Conservation (phyloP, 2,113 vertebrate genomes). For the Thamnophis sirtalis region DNA sequence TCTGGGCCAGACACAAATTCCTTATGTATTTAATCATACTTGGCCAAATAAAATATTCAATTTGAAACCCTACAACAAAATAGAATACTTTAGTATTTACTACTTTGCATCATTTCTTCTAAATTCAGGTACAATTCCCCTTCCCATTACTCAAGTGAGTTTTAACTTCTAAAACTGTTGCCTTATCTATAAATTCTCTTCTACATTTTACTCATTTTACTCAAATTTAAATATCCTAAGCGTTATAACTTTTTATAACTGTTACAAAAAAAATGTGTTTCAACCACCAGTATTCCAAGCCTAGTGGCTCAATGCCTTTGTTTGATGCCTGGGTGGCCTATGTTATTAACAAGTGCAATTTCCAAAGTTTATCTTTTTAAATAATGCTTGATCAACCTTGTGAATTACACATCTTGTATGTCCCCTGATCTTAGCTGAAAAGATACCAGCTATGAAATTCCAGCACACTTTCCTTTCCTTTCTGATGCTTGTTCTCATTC, state of each 20-base stretch:
- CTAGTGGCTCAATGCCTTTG: not conserved
- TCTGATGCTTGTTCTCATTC: not conserved
- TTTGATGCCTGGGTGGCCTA: rapidly evolving
- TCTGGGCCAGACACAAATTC: not conserved
- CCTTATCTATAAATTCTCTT: not conserved
- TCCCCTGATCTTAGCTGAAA: no score
- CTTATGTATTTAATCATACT: not conserved
- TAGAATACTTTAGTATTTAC: not conserved
- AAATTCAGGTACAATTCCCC: not conserved
- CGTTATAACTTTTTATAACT: not conserved
- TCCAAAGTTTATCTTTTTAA: rapidly evolving
- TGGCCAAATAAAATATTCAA: not conserved
- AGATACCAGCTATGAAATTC: rapidly evolving
- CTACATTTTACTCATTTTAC: not conserved
- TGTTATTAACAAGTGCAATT: rapidly evolving
- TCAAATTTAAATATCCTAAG: not conserved
- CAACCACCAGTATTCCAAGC: not conserved
- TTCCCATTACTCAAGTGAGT: not conserved
- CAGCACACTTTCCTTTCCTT: not conserved
- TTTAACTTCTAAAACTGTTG: not conserved
- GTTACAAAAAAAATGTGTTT: not conserved
- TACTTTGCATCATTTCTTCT: not conserved
- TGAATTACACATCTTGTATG: rapidly evolving
- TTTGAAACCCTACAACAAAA: not conserved
- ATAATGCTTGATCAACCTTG: not conserved